phyloP scores from a whole-genome alignment of 1,140 invertebrate species.

The Diachasma alloeum region DNA sequence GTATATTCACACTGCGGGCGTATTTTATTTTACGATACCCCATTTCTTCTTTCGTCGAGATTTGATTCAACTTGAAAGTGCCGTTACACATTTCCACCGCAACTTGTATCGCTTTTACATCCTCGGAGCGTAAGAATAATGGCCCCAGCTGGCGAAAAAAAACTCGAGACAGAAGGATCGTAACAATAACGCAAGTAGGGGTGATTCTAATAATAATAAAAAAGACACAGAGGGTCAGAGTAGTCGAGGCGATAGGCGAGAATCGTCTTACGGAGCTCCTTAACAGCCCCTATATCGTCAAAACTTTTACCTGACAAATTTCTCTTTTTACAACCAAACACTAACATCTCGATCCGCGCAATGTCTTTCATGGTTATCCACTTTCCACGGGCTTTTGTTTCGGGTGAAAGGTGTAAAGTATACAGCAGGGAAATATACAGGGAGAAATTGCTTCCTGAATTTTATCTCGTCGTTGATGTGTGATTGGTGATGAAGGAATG shows the following conservation, averaged over 20 bases:
- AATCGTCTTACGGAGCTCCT: not conserved
- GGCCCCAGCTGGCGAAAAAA: not conserved
- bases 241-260: not conserved
- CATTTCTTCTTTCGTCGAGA: constrained; percentile 35
- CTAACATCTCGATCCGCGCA: not conserved
- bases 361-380: not conserved
- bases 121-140: not conserved
- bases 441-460: not conserved
- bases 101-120: not conserved
- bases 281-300: not conserved
- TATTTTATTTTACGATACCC: constrained; percentile 47
- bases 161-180: not conserved
- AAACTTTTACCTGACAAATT: not conserved
- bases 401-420: not conserved
- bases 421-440: not conserved
- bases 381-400: not conserved
- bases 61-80: constrained; percentile 45
- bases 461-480: not conserved
- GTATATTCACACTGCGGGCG: not conserved
- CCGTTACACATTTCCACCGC: not conserved
- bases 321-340: not conserved
- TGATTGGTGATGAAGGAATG: not conserved
- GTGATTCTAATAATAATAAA: constrained; percentile 23
- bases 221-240: not conserved
- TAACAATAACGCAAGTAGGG: not conserved